These are phyloP conservation scores for Palythoa grandiflora DNA, from an alignment of 92 coral and sea anemone genomes.

Conservation along the genomic window DNA sequence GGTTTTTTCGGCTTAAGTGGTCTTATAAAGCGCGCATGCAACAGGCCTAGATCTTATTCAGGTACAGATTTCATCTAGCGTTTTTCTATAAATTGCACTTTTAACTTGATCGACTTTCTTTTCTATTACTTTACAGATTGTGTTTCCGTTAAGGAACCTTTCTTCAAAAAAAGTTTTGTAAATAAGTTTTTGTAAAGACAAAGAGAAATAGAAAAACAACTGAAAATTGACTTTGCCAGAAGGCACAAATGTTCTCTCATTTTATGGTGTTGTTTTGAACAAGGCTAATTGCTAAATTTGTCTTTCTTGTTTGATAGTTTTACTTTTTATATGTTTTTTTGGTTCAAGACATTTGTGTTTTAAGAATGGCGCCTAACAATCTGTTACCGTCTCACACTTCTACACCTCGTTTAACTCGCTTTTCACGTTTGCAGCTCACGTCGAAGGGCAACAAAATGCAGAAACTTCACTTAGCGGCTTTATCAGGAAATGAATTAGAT, in stretches of 20 bases:
- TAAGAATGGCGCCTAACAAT: not conserved
- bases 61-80: too few species aligned
- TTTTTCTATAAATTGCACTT: too few species aligned
- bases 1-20: too few species aligned
- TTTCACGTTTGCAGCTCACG: slow-evolving; percentile 51
- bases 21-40: too few species aligned
- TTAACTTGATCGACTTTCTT: not conserved
- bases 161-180: not conserved
- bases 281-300: not conserved
- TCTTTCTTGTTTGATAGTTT: not conserved
- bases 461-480: slow-evolving; percentile 80
- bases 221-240: not conserved
- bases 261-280: not conserved
- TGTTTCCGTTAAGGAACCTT: not conserved
- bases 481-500: slow-evolving; percentile 84
- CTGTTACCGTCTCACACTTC: not conserved
- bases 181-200: not conserved
- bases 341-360: too few species aligned
- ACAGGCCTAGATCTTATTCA: too few species aligned
- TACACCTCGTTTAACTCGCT: not conserved
- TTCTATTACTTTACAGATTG: not conserved
- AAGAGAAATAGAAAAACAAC: not conserved
- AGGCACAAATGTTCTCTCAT: not conserved
- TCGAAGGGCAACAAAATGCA: slow-evolving; percentile 77
- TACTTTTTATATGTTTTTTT: not conserved